Base-by-base conservation (phyloP, 1,140 invertebrate species). In the Colletes latitarsis region DNA sequence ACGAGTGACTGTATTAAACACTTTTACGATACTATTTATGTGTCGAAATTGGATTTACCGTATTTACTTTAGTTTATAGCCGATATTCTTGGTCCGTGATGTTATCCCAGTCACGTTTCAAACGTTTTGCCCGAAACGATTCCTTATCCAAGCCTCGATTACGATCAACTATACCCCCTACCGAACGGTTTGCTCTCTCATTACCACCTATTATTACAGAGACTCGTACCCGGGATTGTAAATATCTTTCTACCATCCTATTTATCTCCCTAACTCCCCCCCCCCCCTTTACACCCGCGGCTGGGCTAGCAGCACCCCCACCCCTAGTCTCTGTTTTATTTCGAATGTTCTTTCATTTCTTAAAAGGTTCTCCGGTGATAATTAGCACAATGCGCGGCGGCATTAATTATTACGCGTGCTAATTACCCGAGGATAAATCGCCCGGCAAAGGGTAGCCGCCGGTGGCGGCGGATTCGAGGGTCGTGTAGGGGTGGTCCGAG, bases 281-380 rank as follows among this genome's bases (percentile, higher is more conserved):
- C 39, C 39, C n/a, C 6, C 55, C 73, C 19, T 41, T 41, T 73
- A n/a, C 73, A 62, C 64, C 43, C 46, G 21, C 43, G 52, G 46
- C 64, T 46, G 41, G 57, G 67, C 30, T 30, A 30, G 67, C 79
- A 57, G 39, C 64, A 43, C 60, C 62, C 72, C 15, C 62, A 57
- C 60, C 46, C 63, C 12, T 12, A 17, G 19, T n/a, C 72, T 73
- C 67, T 92, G 87, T 90, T 93, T 93, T 93, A 93, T 93, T 93
- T 92, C 90, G 89, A 94, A 94, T 93, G 93, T 93, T 92, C 93
- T 94, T 94, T 94, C 94, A 94, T 94, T 94, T 94, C 94, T 94
- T 94, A 94, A 94, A 94, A 94, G 93, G 93, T 93, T 94, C 93
- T 93, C 91, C 88, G 86, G 88, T 91, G 90, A 93, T 93, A 93